Percentiles rank a stretch among this genome's conserved stretches.
Evolutionary conservation across 2,797 vertebrate species (phyloP).

Genomic region (Kryptolebias ocellatus): DNA sequence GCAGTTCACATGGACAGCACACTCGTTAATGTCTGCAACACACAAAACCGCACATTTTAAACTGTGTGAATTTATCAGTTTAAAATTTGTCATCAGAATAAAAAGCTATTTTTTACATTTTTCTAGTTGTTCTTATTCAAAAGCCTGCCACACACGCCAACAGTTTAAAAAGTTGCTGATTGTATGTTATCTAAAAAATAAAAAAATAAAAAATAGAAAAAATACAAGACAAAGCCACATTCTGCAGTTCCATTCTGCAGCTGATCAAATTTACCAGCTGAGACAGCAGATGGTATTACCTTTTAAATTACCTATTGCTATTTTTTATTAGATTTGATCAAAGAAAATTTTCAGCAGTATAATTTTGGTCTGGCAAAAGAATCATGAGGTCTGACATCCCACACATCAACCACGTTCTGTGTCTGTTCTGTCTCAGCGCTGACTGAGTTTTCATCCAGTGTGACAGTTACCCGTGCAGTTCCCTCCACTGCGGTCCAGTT

Average conservation of each 20-base stretch:
- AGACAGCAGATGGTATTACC: neutral
- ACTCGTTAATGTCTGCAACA: slow-evolving; percentile 91
- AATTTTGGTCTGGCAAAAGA: neutral
- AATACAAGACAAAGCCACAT: no score
- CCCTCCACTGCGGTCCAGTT: slow-evolving; percentile 91
- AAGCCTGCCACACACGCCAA: slow-evolving; percentile 1
- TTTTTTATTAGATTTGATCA: neutral
- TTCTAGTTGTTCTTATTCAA: neutral
- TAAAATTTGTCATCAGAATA: neutral
- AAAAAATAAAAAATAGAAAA: neutral
- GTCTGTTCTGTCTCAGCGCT: neutral
- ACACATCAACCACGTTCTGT: neutral
- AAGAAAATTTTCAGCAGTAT: neutral
- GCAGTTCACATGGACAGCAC: slow-evolving; percentile 92
- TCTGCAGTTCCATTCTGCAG: neutral
- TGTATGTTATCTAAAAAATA: neutral
- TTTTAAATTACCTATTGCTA: neutral
- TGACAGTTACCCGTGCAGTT: slow-evolving; percentile 89
- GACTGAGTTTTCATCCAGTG: neutral
- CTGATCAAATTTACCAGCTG: neutral
- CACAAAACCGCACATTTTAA: slow-evolving; percentile 9
- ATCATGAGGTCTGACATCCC: neutral
- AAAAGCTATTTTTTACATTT: neutral
- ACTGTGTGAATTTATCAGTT: neutral
- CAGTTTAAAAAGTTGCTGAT: neutral